A percentile compares a stretch with the other conserved stretches of the same genome.
phyloP scores from a whole-genome alignment of 1,140 invertebrate species.

The Mamestra configurata region DNA sequence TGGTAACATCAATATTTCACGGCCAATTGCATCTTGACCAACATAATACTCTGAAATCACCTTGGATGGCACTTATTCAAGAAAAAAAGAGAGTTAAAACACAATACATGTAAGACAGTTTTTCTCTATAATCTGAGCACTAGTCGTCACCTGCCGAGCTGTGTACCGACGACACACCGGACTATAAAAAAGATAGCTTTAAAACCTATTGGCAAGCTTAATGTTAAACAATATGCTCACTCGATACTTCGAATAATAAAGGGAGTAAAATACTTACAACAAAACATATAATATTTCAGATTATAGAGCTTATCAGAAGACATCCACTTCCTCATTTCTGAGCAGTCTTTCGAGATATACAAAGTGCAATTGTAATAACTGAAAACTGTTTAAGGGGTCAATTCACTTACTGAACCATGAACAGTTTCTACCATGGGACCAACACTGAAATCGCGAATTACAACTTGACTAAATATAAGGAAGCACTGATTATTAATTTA shows the following conservation, averaged over 20 bases:
- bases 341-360: slow-evolving; percentile 46
- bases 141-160: too few species aligned
- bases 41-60: slow-evolving; percentile 50
- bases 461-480: too few species aligned
- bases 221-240: background rate
- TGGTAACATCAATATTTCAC: slow-evolving; percentile 47
- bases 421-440: too few species aligned
- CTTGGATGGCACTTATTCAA: slow-evolving; percentile 42
- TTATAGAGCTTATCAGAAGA: slow-evolving; percentile 34
- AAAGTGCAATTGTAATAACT: background rate
- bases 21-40: slow-evolving; percentile 37
- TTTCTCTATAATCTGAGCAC: slow-evolving; percentile 37
- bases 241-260: slow-evolving; percentile 5
- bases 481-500: too few species aligned
- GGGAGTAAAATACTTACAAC: background rate
- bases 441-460: too few species aligned
- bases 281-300: slow-evolving; percentile 2
- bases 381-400: too few species aligned
- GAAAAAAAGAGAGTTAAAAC: background rate
- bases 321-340: slow-evolving; percentile 15
- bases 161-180: too few species aligned
- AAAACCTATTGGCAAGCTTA: background rate
- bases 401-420: too few species aligned
- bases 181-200: background rate
- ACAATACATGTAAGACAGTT: slow-evolving; percentile 4